These are phyloP conservation scores for Maccullochella peelii DNA, from an alignment of 2,113 vertebrate genomes.

Conservation along the genomic window DNA sequence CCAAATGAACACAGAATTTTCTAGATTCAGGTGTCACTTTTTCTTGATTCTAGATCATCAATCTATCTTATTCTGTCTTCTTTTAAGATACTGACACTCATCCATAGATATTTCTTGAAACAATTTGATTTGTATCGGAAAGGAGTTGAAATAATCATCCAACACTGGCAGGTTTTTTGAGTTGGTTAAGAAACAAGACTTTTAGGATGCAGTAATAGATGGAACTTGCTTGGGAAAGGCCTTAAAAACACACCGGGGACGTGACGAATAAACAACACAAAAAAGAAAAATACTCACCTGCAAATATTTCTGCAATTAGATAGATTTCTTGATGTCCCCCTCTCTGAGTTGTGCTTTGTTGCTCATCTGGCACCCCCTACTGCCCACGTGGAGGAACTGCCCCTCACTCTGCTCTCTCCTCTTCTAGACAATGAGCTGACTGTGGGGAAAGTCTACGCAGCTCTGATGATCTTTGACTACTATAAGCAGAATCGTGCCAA, in stretches of 20 bases:
- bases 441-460: conserved; percentile 97
- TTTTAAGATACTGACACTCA: background rate
- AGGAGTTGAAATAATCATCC: background rate
- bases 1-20: background rate
- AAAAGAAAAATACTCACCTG: too few relatives aligned
- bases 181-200: background rate
- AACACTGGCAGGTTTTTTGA: background rate
- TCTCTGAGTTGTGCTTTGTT: background rate
- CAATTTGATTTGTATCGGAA: background rate
- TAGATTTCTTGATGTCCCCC: background rate
- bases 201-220: background rate
- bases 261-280: too few relatives aligned
- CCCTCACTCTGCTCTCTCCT: conserved; percentile 6
- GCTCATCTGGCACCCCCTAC: conserved; percentile 70
- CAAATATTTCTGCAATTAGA: too few relatives aligned
- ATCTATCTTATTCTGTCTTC: background rate
- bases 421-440: conserved; percentile 94
- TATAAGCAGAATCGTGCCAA: conserved; percentile 97
- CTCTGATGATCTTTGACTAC: conserved; percentile 98
- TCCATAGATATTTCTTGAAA: background rate
- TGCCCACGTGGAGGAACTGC: conserved; percentile 42
- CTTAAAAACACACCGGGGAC: too few relatives aligned
- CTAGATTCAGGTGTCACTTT: background rate
- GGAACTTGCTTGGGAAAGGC: background rate
- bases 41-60: background rate